phyloP scores from a whole-genome alignment of 1,140 invertebrate genomes.

The Neomicropteryx cornuta region DNA sequence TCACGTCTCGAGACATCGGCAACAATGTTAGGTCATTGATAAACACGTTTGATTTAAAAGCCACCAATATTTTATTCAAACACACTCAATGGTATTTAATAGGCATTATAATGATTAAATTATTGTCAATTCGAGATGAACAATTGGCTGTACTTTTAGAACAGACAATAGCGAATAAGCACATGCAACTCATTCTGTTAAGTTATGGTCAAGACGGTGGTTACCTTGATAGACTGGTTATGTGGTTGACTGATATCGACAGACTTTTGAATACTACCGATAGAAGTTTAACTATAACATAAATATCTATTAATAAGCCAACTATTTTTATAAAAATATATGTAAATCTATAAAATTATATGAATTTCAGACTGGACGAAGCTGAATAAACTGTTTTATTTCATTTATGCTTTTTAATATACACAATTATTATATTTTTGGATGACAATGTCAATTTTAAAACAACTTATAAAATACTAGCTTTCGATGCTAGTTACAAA shows the following conservation, averaged over 20 bases:
- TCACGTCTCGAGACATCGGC: conserved; percentile 25
- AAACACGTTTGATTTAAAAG: conserved; percentile 43
- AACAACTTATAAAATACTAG: too few relatives aligned
- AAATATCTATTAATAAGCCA: conserved; percentile 1
- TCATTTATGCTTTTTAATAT: too few relatives aligned
- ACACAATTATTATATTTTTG: too few relatives aligned
- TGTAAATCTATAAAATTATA: neutral
- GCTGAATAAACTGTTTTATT: too few relatives aligned
- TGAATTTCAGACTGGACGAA: neutral
- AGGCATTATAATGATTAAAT: conserved; percentile 38
- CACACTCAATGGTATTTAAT: conserved; percentile 43
- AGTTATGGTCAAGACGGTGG: conserved; percentile 39
- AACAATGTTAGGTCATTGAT: conserved; percentile 39
- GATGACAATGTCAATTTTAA: too few relatives aligned
- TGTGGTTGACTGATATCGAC: conserved; percentile 39
- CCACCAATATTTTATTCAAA: conserved; percentile 48
- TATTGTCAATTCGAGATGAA: conserved; percentile 34
- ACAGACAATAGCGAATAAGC: conserved; percentile 26
- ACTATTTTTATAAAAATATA: neutral
- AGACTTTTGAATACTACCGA: conserved; percentile 30
- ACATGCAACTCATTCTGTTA: conserved; percentile 36
- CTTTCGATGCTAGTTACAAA: too few relatives aligned
- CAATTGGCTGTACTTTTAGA: conserved; percentile 25
- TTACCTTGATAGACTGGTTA: conserved; percentile 37
- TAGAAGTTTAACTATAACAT: conserved; percentile 23